Evolutionary conservation across 2,888 invertebrate genomes (phyloP).

Genomic region (Podabrus alpinus): DNA sequence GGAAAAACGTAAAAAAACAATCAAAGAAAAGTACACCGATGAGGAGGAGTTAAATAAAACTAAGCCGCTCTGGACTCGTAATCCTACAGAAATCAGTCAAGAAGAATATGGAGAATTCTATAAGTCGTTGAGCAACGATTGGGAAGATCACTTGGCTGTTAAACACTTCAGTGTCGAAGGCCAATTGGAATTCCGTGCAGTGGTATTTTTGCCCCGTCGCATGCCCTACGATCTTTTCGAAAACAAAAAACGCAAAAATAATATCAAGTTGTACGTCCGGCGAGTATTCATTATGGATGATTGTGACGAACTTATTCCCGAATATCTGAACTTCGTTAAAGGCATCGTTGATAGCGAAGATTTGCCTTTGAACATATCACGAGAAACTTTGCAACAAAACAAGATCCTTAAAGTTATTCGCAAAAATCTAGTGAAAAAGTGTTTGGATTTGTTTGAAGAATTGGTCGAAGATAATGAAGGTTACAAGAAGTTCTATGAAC

Average conservation of each 20-base stretch:
- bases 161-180: slow-evolving; percentile 62
- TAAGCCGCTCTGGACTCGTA: slow-evolving; percentile 66
- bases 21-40: slow-evolving; percentile 70
- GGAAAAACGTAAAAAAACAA: slow-evolving; percentile 69
- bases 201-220: slow-evolving; percentile 86
- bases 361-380: slow-evolving; percentile 69
- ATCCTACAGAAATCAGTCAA: slow-evolving; percentile 65
- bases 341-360: slow-evolving; percentile 90
- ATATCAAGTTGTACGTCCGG: slow-evolving; percentile 97
- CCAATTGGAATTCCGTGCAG: slow-evolving; percentile 68
- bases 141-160: slow-evolving; percentile 68
- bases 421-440: slow-evolving; percentile 98
- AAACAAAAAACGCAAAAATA: slow-evolving; percentile 97
- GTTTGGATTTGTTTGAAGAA: slow-evolving; percentile 95
- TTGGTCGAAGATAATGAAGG: slow-evolving; percentile 95
- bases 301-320: slow-evolving; percentile 97
- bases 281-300: slow-evolving; percentile 99
- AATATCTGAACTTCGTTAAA: slow-evolving; percentile 94
- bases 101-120: slow-evolving; percentile 69
- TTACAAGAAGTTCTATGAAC: slow-evolving; percentile 86
- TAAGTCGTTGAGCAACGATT: slow-evolving; percentile 67
- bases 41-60: slow-evolving; percentile 73
- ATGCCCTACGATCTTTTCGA: slow-evolving; percentile 98
- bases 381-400: slow-evolving; percentile 74
- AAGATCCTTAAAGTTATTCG: slow-evolving; percentile 88